A percentile compares a stretch with the other conserved stretches of the same genome.
These are phyloP conservation scores for Sylvilagus floridanus DNA, from an alignment of 2,797 vertebrate species.

Conservation along the genomic window DNA sequence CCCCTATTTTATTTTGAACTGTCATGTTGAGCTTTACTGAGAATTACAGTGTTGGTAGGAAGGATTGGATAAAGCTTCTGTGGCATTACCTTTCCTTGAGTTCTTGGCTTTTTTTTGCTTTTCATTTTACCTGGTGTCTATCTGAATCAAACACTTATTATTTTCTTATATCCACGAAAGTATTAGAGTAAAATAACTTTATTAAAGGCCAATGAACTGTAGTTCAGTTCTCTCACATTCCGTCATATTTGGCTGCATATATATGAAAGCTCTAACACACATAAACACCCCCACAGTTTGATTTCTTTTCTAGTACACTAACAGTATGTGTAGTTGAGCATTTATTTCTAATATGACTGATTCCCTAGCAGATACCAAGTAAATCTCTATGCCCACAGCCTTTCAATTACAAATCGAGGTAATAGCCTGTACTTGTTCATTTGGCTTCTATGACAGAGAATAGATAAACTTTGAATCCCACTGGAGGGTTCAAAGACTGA, in stretches of 20 bases:
- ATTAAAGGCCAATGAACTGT: slow-evolving; percentile 75
- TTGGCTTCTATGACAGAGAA: slow-evolving; percentile 62
- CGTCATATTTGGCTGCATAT: slow-evolving; percentile 46
- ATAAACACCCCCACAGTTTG: slow-evolving; percentile 21
- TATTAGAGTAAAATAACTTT: slow-evolving; percentile 72
- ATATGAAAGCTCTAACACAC: slow-evolving; percentile 53
- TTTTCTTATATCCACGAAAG: slow-evolving; percentile 66
- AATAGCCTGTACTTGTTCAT: slow-evolving; percentile 63
- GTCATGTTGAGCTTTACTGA: slow-evolving; percentile 68
- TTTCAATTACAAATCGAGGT: slow-evolving; percentile 60
- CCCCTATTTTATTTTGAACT: slow-evolving; percentile 72
- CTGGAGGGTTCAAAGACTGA: slow-evolving; percentile 49
- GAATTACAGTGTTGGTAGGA: slow-evolving; percentile 67
- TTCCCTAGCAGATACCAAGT: slow-evolving; percentile 36
- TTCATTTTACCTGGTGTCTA: slow-evolving; percentile 70
- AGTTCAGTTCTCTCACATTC: slow-evolving; percentile 52
- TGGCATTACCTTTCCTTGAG: slow-evolving; percentile 64
- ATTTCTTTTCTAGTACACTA: slow-evolving; percentile 49
- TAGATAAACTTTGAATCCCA: slow-evolving; percentile 66
- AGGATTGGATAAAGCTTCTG: slow-evolving; percentile 75
- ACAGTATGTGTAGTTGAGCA: slow-evolving; percentile 5
- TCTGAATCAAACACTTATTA: slow-evolving; percentile 67
- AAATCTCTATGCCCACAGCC: slow-evolving; percentile 53
- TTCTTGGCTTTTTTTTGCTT: slow-evolving; percentile 38
- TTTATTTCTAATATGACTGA: slow-evolving; percentile 71